Conservation (phyloP, 2,797 vertebrate genomes). For the Chaetodon trifasciatus region DNA sequence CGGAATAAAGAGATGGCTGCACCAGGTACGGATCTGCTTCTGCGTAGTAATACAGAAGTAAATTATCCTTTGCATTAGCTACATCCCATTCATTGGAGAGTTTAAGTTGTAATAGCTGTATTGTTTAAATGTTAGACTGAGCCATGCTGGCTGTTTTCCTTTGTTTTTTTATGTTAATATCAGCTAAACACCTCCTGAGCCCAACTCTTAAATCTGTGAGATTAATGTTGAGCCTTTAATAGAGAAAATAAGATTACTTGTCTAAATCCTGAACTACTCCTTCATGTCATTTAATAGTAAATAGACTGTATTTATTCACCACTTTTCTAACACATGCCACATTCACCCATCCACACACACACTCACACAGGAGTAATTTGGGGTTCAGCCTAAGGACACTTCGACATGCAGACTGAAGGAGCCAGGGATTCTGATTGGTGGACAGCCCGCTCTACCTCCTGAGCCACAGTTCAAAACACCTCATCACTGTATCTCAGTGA, state of each 20-base stretch:
- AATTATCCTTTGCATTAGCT: too few species aligned
- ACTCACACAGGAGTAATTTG: too few species aligned
- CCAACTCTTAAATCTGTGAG: neutral
- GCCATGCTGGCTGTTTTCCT: neutral
- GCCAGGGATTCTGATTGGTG: too few species aligned
- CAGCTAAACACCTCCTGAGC: neutral
- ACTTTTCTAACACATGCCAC: too few species aligned
- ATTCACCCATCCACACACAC: too few species aligned
- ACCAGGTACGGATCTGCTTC: too few species aligned
- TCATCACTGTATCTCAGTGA: neutral
- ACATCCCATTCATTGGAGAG: neutral
- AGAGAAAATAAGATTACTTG: neutral
- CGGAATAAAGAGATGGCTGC: too few species aligned
- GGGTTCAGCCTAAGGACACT: too few species aligned
- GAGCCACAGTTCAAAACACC: neutral
- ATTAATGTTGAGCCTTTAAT: neutral
- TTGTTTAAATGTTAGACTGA: neutral
- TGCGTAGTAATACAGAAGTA: too few species aligned
- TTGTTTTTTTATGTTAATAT: neutral
- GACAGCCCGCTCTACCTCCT: too few species aligned
- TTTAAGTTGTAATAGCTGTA: neutral
- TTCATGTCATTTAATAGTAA: neutral
- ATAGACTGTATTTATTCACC: too few species aligned
- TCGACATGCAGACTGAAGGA: too few species aligned
- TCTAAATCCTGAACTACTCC: neutral